Evolutionary conservation across 2,797 vertebrate genomes (phyloP), one percentile per base, ranked within the genome.

Genomic region (Melanotaenia parkinsoni): DNA sequence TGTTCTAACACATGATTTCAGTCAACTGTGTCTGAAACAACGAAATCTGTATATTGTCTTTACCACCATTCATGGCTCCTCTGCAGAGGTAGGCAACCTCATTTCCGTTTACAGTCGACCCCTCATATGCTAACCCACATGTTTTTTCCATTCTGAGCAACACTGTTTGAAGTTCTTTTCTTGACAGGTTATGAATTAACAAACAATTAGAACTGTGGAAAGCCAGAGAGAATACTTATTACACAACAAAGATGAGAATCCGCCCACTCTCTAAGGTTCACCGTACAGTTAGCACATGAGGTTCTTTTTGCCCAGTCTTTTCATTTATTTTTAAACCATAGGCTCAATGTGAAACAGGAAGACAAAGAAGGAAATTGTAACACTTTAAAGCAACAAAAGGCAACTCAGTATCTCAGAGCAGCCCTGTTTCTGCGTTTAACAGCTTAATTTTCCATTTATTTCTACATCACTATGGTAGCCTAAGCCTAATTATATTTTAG

Each of bases 151-250:
- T 60, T 76, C 24, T 54, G 64, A 75, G 50, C 72, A 77, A 70
- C 51, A 28, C 28, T 2, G 38, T 72, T 45, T 20, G 77, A 69
- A 18, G 62, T 53, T 24, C 12, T 30, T 45, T 64, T 30, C 67
- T 59, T 74, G 69, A 47, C 65, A 71, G 58, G 72, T 66, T 68
- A 79, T 63, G 61, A 79, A 78, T 76, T 69, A 79, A 79, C 61
- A 58, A 68, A 74, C 64, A 20, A 58, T 72, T 65, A 50, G 5
- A 67, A 51, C 63, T 70, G 22, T 61, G 43, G 20, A 61, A 20
- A 30, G n/a, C 1, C 40, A 32, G 16, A 51, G 11, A 40, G 22
- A 68, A 13, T 51, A 24, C 33, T 53, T 56, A 61, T 85, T 82
- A 66, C 53, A 47, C 72, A 80, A 86, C 26, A 7, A 22, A 64